A percentile compares a stretch with the other conserved stretches of the same genome.
phyloP scores from a whole-genome alignment of 2,888 invertebrate genomes.

The Syrphus vitripennis region DNA sequence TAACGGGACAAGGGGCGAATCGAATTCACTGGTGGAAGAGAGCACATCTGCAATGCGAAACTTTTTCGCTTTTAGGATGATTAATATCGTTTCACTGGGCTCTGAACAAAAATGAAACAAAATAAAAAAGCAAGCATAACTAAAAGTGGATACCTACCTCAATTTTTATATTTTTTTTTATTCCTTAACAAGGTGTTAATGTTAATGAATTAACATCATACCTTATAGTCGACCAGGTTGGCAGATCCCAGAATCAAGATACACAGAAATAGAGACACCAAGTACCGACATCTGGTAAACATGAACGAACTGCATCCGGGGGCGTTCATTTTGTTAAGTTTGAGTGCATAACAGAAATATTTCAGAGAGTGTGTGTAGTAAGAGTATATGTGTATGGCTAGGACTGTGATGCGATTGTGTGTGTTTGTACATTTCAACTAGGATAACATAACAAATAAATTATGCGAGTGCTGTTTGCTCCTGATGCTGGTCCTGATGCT shows the following conservation, averaged over 20 bases:
- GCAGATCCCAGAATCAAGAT: not conserved
- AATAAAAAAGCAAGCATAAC: not conserved
- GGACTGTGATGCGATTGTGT: not conserved
- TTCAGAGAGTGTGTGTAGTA: not conserved
- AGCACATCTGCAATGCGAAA: slow-evolving; percentile 63
- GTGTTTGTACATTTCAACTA: slow-evolving; percentile 12
- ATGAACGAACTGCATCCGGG: slow-evolving; percentile 11
- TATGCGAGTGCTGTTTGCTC: slow-evolving; percentile 48
- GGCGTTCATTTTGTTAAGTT: not conserved
- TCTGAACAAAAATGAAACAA: not conserved
- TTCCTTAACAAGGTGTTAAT: slow-evolving; percentile 53
- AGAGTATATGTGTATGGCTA: too few species aligned
- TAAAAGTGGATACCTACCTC: not conserved
- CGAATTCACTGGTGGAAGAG: not conserved
- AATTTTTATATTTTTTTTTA: slow-evolving; percentile 1
- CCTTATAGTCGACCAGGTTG: not conserved
- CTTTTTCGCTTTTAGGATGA: slow-evolving; percentile 59
- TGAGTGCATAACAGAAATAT: slow-evolving; percentile 5
- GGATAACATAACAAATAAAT: slow-evolving; percentile 63
- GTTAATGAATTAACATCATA: slow-evolving; percentile 44
- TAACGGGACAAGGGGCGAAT: too few species aligned
- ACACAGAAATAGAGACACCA: not conserved
- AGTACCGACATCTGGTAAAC: slow-evolving; percentile 7
- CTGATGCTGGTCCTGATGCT: not conserved
- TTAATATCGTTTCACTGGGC: slow-evolving; percentile 48